A percentile compares a stretch with the other conserved stretches of the same genome.
Evolutionary conservation across 2,113 vertebrate species (phyloP).

Genomic region (Pachyramphus minor): DNA sequence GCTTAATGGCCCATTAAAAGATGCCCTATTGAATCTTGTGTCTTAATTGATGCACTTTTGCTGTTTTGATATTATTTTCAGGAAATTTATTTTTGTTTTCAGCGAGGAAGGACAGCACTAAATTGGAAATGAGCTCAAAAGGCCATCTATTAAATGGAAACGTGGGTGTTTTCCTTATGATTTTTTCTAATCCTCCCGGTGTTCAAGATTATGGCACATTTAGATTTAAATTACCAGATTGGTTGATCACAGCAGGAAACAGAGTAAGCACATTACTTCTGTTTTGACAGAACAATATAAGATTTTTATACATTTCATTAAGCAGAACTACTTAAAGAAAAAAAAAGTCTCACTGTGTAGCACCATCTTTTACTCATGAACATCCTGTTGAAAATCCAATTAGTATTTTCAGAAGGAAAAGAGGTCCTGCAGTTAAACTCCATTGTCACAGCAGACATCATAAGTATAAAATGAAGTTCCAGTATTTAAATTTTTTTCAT

Average conservation of each 20-base stretch:
- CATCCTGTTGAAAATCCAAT: slow-evolving; percentile 40
- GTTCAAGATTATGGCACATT: slow-evolving; percentile 64
- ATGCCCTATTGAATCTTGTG: slow-evolving; percentile 25
- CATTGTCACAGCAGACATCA: background rate
- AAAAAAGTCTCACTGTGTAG: background rate
- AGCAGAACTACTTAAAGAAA: slow-evolving; percentile 44
- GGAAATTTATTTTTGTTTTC: slow-evolving; percentile 47
- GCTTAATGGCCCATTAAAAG: slow-evolving; percentile 57
- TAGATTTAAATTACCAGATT: slow-evolving; percentile 67
- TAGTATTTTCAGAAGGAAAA: slow-evolving; percentile 22
- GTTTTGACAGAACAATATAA: slow-evolving; percentile 64
- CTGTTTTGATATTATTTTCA: slow-evolving; percentile 35
- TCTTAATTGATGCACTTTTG: slow-evolving; percentile 53
- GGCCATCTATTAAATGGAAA: slow-evolving; percentile 46
- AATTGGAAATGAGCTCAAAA: slow-evolving; percentile 47
- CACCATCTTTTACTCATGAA: slow-evolving; percentile 33
- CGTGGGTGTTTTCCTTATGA: slow-evolving; percentile 8
- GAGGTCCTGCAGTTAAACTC: slow-evolving; percentile 14
- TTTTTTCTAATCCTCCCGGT: slow-evolving; percentile 14
- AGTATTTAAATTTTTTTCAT: background rate
- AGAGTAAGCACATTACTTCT: slow-evolving; percentile 66
- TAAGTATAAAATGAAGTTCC: background rate
- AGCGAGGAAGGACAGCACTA: slow-evolving; percentile 20
- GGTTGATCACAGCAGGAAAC: slow-evolving; percentile 61
- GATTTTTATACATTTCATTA: slow-evolving; percentile 64